A percentile compares a stretch with the other conserved stretches of the same genome.
Conservation (phyloP, 2,888 invertebrate species). For the Sicus ferrugineus region DNA sequence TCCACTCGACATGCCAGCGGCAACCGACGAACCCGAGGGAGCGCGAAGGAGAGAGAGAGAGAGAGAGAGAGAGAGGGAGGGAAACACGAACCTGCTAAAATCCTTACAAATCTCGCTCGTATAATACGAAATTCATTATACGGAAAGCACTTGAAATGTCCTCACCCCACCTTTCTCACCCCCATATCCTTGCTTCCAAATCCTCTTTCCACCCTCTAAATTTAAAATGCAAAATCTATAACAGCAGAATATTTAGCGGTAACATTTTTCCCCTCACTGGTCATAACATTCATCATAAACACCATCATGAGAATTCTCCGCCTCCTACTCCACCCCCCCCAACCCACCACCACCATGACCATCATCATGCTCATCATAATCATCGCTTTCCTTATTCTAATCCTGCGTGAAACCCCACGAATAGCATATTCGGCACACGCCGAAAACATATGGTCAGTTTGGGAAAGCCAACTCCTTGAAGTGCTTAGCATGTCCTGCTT, state of each 20-base stretch:
- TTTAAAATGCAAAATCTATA: background rate
- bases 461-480: conserved; percentile 17
- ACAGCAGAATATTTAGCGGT: too few species aligned
- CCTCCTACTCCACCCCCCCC: background rate
- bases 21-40: conserved; percentile 2
- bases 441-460: conserved; percentile 30
- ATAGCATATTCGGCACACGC: conserved; percentile 27
- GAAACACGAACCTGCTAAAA: conserved; percentile 24
- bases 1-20: too few species aligned
- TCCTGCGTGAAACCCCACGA: background rate
- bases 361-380: background rate
- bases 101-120: conserved; percentile 34
- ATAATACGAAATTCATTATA: conserved; percentile 47
- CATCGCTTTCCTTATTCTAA: background rate
- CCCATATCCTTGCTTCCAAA: background rate
- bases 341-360: conserved; percentile 1
- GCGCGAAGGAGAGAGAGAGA: background rate
- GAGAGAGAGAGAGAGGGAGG: background rate
- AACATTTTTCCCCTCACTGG: too few species aligned
- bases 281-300: too few species aligned
- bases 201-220: background rate
- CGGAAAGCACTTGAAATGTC: conserved; percentile 48
- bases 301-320: too few species aligned
- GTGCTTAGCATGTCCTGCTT: conserved; percentile 20
- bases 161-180: conserved; percentile 1